Evolutionary conservation across 2,888 invertebrate species (phyloP).

Genomic region (Oligia fasciuncula): DNA sequence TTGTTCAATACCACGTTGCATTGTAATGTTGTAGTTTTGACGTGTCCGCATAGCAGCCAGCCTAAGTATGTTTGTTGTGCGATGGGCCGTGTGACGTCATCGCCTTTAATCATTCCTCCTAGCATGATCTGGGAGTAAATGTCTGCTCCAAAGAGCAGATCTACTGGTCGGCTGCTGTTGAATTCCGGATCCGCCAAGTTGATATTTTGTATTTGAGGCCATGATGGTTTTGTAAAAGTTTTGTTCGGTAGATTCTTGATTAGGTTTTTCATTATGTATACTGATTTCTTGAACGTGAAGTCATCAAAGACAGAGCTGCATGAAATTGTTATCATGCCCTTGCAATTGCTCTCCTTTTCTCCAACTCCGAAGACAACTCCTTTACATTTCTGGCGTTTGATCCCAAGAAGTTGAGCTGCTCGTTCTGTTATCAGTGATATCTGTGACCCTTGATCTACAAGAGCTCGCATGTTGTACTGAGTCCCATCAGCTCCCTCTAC

Average conservation of each 20-base stretch:
- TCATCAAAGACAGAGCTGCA: too few relatives aligned
- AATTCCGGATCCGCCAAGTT: constrained; percentile 10
- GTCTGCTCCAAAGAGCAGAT: background rate
- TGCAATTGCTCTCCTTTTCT: too few relatives aligned
- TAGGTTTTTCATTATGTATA: too few relatives aligned
- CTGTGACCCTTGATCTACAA: too few relatives aligned
- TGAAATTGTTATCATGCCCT: too few relatives aligned
- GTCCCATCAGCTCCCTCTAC: too few relatives aligned
- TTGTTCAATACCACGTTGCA: constrained; percentile 15
- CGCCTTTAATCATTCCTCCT: constrained; percentile 5
- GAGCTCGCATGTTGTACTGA: too few relatives aligned
- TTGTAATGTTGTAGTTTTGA: background rate
- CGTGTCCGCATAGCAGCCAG: constrained; percentile 9
- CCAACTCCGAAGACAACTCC: too few relatives aligned
- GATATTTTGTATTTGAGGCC: constrained; percentile 13
- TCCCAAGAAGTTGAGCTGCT: too few relatives aligned
- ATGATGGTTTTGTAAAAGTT: constrained; percentile 10
- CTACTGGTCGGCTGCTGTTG: background rate
- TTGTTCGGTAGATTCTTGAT: background rate
- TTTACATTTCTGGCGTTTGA: too few relatives aligned
- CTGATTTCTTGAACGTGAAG: too few relatives aligned
- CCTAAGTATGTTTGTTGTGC: constrained; percentile 11
- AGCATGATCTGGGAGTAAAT: background rate
- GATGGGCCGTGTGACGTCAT: background rate
- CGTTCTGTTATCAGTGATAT: too few relatives aligned